Conservation (phyloP, 2,888 invertebrate genomes). For the Lordiphosa andalusiaca region DNA sequence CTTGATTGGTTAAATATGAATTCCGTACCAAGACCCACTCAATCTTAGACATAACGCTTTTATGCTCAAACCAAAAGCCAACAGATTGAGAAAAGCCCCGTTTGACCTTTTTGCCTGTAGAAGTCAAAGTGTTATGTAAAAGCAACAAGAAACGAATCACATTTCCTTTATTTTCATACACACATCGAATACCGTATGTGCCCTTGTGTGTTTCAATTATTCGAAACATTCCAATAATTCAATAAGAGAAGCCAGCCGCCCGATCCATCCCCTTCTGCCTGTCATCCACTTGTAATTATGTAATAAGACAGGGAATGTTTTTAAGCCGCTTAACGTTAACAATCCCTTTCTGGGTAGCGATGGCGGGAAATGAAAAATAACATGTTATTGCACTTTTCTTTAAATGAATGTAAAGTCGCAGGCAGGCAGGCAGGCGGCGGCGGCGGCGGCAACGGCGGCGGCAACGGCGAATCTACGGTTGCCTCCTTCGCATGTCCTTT, state of each 20-base stretch:
- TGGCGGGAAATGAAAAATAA: slow-evolving; percentile 48
- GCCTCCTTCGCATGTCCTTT: slow-evolving; percentile 15
- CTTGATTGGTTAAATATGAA: too few relatives aligned
- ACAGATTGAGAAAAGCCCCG: too few relatives aligned
- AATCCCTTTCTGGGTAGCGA: slow-evolving; percentile 6
- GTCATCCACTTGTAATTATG: slow-evolving; percentile 58
- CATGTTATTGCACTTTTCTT: slow-evolving; percentile 69
- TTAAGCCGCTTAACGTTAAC: slow-evolving; percentile 63
- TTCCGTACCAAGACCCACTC: too few relatives aligned
- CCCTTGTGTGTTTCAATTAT: slow-evolving; percentile 45
- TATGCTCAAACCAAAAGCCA: too few relatives aligned
- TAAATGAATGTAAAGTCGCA: slow-evolving; percentile 45
- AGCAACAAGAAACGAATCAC: slow-evolving; percentile 13
- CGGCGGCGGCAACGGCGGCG: slow-evolving; percentile 31
- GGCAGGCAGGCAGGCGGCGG: slow-evolving; percentile 33
- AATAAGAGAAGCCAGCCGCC: slow-evolving; percentile 42
- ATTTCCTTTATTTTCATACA: slow-evolving; percentile 28
- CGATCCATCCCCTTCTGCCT: slow-evolving; percentile 18
- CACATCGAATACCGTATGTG: slow-evolving; percentile 1
- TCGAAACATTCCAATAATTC: slow-evolving; percentile 39
- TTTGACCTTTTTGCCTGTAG: too few relatives aligned
- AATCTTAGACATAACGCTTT: too few relatives aligned
- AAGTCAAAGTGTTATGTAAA: too few relatives aligned
- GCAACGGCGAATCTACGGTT: slow-evolving; percentile 49
- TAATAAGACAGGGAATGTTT: slow-evolving; percentile 61